These are phyloP conservation scores for Sarcophaga rosellei DNA, from an alignment of 2,888 invertebrate genomes.

Conservation along the genomic window DNA sequence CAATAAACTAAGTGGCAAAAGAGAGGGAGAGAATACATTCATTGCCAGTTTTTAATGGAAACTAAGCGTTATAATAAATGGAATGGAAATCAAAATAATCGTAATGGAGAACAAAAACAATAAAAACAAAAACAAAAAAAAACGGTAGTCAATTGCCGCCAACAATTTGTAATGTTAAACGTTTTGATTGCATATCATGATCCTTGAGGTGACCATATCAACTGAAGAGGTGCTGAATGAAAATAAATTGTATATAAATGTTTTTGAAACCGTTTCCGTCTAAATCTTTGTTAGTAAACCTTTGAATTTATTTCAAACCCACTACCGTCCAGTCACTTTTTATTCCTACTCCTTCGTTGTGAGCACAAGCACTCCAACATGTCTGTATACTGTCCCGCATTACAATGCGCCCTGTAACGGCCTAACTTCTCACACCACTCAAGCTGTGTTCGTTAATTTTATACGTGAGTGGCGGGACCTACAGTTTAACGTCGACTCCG, in stretches of 20 bases:
- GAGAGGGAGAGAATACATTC: neutral
- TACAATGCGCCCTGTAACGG: too few species aligned
- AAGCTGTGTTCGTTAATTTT: too few species aligned
- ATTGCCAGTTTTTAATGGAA: neutral
- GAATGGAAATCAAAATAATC: neutral
- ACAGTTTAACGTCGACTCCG: too few species aligned
- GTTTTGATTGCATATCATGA: conserved; percentile 66
- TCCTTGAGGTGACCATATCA: neutral
- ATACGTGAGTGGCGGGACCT: too few species aligned
- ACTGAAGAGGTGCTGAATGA: neutral
- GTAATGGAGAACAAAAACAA: neutral
- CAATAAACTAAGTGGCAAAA: conserved; percentile 19
- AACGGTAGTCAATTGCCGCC: conserved; percentile 69
- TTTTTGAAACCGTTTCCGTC: neutral
- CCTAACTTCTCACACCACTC: too few species aligned
- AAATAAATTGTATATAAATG: neutral
- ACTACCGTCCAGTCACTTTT: too few species aligned
- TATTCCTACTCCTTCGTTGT: too few species aligned
- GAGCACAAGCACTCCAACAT: too few species aligned
- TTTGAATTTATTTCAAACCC: too few species aligned
- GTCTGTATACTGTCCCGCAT: too few species aligned
- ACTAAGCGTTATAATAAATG: neutral
- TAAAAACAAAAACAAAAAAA: conserved; percentile 46
- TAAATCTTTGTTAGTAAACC: neutral
- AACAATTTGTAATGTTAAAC: conserved; percentile 72